Conservation (phyloP, 2,113 vertebrate species). For the Odontesthes bonariensis region DNA sequence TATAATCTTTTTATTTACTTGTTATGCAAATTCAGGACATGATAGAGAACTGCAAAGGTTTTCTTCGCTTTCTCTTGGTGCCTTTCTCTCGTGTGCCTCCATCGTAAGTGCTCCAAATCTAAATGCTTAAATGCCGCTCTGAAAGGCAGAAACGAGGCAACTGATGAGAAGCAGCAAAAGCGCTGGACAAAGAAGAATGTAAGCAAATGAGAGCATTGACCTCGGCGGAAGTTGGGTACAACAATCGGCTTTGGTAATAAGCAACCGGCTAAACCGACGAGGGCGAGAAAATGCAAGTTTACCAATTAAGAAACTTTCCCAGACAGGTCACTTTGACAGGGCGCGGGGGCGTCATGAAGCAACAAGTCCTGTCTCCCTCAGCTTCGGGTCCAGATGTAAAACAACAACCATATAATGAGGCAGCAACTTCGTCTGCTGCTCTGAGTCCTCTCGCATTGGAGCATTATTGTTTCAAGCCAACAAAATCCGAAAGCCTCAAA, state of each 20-base stretch:
- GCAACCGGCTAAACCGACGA: constrained; percentile 13
- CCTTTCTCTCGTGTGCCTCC: too few relatives aligned
- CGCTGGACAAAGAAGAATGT: neutral
- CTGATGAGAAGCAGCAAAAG: neutral
- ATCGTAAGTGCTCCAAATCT: too few relatives aligned
- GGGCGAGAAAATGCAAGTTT: constrained; percentile 10
- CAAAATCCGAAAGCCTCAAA: neutral
- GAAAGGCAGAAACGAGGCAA: constrained; percentile 2
- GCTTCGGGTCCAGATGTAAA: constrained; percentile 30
- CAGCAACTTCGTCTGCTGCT: constrained; percentile 3
- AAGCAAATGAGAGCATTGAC: constrained; percentile 12
- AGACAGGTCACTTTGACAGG: constrained; percentile 32
- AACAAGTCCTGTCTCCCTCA: constrained; percentile 25
- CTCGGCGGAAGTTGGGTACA: constrained; percentile 1
- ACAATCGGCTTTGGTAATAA: constrained; percentile 24
- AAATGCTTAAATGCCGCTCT: neutral
- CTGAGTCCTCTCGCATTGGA: neutral
- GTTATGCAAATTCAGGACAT: neutral
- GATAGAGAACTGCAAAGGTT: neutral
- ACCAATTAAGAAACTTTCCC: constrained; percentile 26
- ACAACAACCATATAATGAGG: constrained; percentile 17
- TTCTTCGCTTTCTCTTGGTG: too few relatives aligned
- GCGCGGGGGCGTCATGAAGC: constrained; percentile 2
- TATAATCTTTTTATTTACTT: too few relatives aligned
- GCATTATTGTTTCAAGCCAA: neutral